A percentile compares a stretch with the other conserved stretches of the same genome.
phyloP scores from a whole-genome alignment of 2,888 invertebrate genomes.

The Fissipunctia ypsillon region DNA sequence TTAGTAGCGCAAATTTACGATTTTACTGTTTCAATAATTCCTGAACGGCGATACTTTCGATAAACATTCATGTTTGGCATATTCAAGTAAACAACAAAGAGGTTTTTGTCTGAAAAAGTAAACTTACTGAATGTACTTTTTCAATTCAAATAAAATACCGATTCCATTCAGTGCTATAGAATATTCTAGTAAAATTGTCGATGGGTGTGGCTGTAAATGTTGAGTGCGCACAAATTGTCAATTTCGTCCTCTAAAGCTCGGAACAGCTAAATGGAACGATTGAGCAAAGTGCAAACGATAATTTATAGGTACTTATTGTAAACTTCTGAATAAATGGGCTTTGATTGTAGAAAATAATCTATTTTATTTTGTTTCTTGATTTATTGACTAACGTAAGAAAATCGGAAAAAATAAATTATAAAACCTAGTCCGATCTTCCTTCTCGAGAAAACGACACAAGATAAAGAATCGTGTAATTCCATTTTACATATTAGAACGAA shows the following conservation, averaged over 20 bases:
- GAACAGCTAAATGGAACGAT: constrained; percentile 32
- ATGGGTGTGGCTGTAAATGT: constrained; percentile 44
- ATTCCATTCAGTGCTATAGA: constrained; percentile 2
- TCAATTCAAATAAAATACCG: constrained; percentile 15
- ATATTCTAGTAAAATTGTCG: constrained; percentile 44
- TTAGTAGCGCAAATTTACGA: background rate
- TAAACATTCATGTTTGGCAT: background rate
- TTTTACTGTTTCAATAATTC: background rate
- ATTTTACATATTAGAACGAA: background rate
- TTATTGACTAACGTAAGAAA: background rate
- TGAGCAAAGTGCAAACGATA: constrained; percentile 22
- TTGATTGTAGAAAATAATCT: background rate
- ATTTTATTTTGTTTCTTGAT: background rate
- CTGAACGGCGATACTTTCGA: background rate
- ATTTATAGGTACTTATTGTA: constrained; percentile 29
- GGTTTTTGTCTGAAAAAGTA: background rate
- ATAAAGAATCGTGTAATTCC: background rate
- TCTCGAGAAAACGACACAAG: background rate
- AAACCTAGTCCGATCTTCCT: background rate
- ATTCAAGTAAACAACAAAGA: background rate
- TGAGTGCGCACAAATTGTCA: constrained; percentile 68
- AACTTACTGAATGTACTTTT: background rate
- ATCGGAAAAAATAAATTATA: background rate
- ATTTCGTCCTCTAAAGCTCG: constrained; percentile 57
- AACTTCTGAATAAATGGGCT: background rate